Conservation (phyloP, 92 coral and sea anemone genomes). For the Plumapathes pennacea region DNA sequence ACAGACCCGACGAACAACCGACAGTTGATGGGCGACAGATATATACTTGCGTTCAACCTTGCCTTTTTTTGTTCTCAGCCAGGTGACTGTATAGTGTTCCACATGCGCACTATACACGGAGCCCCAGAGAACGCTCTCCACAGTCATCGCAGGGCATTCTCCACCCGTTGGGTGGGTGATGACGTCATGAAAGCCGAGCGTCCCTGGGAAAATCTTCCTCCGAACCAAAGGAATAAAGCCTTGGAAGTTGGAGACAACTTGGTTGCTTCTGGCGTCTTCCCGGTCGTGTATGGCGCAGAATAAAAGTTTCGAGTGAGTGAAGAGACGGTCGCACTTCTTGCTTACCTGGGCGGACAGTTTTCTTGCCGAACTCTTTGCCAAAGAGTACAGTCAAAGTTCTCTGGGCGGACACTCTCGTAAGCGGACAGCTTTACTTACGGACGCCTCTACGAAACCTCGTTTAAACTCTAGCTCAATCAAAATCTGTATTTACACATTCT, state of each 20-base stretch:
- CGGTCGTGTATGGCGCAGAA: slow-evolving; percentile 20
- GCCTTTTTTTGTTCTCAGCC: slow-evolving; percentile 44
- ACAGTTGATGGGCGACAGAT: too few relatives aligned
- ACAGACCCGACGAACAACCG: too few relatives aligned
- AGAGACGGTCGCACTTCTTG: not conserved
- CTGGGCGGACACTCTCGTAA: not conserved
- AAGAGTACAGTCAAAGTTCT: not conserved
- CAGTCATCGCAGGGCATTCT: slow-evolving; percentile 46
- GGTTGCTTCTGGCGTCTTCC: slow-evolving; percentile 26
- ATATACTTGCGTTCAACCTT: too few relatives aligned
- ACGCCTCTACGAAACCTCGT: not conserved
- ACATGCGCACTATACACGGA: slow-evolving; percentile 48
- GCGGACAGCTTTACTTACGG: too few relatives aligned
- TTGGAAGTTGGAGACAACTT: slow-evolving; percentile 29
- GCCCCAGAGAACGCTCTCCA: slow-evolving; percentile 41
- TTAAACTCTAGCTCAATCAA: too few relatives aligned
- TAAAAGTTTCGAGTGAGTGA: not conserved
- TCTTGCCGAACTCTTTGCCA: not conserved
- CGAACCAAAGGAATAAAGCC: slow-evolving; percentile 8
- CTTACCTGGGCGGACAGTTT: not conserved
- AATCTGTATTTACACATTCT: too few relatives aligned
- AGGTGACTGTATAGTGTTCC: slow-evolving; percentile 52
- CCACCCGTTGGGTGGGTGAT: slow-evolving; percentile 55
- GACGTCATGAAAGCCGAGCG: slow-evolving; percentile 41
- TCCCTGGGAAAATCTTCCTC: slow-evolving; percentile 47